Evolutionary conservation across 2,888 invertebrate species (phyloP).

Genomic region (Stegana nigrithorax): DNA sequence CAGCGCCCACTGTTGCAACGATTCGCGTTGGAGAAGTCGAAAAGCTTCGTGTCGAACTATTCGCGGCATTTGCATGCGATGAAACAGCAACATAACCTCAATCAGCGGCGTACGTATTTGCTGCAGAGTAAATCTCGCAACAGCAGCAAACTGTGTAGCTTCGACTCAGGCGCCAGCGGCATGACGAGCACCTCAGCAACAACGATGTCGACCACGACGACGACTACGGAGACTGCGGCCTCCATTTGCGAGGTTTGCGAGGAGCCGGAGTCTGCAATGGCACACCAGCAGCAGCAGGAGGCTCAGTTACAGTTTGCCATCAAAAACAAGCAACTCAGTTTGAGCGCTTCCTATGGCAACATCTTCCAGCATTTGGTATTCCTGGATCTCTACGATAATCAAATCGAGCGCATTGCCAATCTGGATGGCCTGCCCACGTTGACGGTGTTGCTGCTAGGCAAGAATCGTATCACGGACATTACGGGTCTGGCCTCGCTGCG

Average conservation of each 20-base stretch:
- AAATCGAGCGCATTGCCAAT: slow-evolving; percentile 86
- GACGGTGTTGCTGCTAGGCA: slow-evolving; percentile 88
- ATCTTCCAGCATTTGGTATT: slow-evolving; percentile 80
- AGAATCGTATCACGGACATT: slow-evolving; percentile 77
- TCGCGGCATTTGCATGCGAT: slow-evolving; percentile 55
- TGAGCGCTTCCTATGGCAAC: slow-evolving; percentile 58
- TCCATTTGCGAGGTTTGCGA: slow-evolving; percentile 42
- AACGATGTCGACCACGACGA: slow-evolving; percentile 27
- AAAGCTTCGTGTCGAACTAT: slow-evolving; percentile 64
- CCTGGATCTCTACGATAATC: slow-evolving; percentile 94
- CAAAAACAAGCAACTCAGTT: slow-evolving; percentile 62
- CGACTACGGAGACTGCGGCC: slow-evolving; percentile 1
- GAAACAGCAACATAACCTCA: slow-evolving; percentile 52
- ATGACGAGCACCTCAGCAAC: slow-evolving; percentile 33
- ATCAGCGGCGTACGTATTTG: slow-evolving; percentile 43
- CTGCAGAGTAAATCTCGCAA: slow-evolving; percentile 29
- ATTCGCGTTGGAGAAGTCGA: slow-evolving; percentile 62
- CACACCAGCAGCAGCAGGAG: slow-evolving; percentile 34
- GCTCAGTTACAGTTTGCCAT: slow-evolving; percentile 62
- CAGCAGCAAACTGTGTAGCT: slow-evolving; percentile 46
- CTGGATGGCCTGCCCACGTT: slow-evolving; percentile 82
- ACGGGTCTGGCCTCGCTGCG: slow-evolving; percentile 61
- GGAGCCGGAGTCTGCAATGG: slow-evolving; percentile 17
- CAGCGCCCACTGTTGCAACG: slow-evolving; percentile 25
- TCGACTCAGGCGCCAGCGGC: slow-evolving; percentile 48